Evolutionary conservation across 1,140 invertebrate species (phyloP).

Genomic region (Aphis gossypii): DNA sequence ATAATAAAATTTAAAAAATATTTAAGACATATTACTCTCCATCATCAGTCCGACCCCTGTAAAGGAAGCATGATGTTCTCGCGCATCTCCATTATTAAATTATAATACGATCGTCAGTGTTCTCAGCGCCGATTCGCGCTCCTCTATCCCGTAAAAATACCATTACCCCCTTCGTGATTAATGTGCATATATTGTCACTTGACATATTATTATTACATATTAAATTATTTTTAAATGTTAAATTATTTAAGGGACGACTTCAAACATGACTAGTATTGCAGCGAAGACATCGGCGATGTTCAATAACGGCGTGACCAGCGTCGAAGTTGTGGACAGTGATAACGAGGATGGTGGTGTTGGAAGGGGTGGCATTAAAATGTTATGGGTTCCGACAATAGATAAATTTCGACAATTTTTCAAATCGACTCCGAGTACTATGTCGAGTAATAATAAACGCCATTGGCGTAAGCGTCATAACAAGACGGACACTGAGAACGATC

Average conservation of each 20-base stretch:
- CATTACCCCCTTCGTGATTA: background rate
- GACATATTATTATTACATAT: background rate
- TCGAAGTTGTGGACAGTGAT: slow-evolving; percentile 5
- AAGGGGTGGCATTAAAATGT: background rate
- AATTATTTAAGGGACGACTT: background rate
- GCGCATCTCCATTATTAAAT: slow-evolving; percentile 15
- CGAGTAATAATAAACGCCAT: background rate
- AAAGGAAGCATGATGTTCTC: background rate
- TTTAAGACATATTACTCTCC: slow-evolving; percentile 32
- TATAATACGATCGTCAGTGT: slow-evolving; percentile 26
- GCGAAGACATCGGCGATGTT: background rate
- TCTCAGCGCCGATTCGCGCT: background rate
- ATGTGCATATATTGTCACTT: background rate
- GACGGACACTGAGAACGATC: background rate
- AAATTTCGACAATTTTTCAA: background rate
- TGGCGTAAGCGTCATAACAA: background rate
- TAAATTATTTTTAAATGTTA: background rate
- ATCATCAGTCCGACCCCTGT: background rate
- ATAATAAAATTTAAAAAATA: slow-evolving; percentile 55
- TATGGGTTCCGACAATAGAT: background rate
- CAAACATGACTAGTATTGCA: background rate
- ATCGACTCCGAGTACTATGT: background rate
- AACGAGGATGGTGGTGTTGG: background rate
- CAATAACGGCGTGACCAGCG: slow-evolving; percentile 30
- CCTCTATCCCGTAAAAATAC: background rate